Evolutionary conservation across 1,140 invertebrate genomes (phyloP), one percentile per base, ranked within the genome.

Genomic region (Hyles vespertilio): DNA sequence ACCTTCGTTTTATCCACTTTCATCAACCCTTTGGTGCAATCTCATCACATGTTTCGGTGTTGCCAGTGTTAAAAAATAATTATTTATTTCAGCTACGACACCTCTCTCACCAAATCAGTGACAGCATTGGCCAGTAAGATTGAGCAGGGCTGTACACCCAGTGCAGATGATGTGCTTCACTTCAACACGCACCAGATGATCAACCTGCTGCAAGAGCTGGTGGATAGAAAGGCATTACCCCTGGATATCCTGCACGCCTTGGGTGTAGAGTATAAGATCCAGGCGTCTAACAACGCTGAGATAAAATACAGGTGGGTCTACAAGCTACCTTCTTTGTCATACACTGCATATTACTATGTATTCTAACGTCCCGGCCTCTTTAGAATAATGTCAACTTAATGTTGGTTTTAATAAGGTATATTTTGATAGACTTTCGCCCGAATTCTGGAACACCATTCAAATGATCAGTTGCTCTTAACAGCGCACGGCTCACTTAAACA

Each of bases 281-380:
- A 92, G 61, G 72, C 72, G 1, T 90, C 90, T 7, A 92, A 92
- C 62, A 98, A 98, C 84, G 89, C 92, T 3, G 97, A 98, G 90
- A 94, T 98, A 55, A 93, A 93, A 58, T 98, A 91, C 79, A 92
- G 94, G 54, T 96, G 95, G 10, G 49, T 22, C 22, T 22, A 22
- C 22, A 22, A 22, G 34, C 44, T 45, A 32, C 92, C 2, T 48
- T 48, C 2, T 48, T 48, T 48, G 4, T n/a, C 2, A n/a, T 22
- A 22, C 2, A 22, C 22, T 22, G 22, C 2, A 22, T 22, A 22
- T n/a, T n/a, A n/a, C n/a, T n/a, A n/a, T n/a, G n/a, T n/a, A n/a
- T n/a, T n/a, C n/a, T n/a, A n/a, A n/a, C n/a, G n/a, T n/a, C n/a
- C n/a, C n/a, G n/a, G n/a, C n/a, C n/a, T n/a, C n/a, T n/a, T n/a